A percentile compares a stretch with the other conserved stretches of the same genome.
Evolutionary conservation across 1,140 invertebrate species (phyloP).

Genomic region (Drosophila kepulauana): DNA sequence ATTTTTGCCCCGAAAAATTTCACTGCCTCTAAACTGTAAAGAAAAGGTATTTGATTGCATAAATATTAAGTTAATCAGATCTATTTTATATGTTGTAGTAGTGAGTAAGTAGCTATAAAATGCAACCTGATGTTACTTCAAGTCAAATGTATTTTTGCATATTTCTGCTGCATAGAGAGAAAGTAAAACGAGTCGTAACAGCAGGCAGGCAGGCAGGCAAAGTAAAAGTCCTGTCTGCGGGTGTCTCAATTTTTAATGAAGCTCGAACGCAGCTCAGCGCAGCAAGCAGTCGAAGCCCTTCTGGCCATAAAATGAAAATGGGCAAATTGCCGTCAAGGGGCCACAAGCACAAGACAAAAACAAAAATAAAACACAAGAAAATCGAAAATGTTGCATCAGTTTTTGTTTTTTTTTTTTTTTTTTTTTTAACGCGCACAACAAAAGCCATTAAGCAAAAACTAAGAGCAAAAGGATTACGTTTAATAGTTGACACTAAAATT

Average conservation of each 20-base stretch:
- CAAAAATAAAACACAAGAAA: conserved; percentile 2
- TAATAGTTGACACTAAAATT: conserved; percentile 10
- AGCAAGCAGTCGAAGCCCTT: conserved; percentile 11
- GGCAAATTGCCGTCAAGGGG: conserved; percentile 40
- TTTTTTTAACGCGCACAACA: conserved; percentile 23
- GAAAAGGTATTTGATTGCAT: conserved; percentile 6
- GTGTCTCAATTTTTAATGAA: conserved; percentile 52
- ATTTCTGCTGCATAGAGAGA: neutral
- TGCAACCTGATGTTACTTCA: neutral
- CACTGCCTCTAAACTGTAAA: neutral
- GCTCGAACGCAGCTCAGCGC: conserved; percentile 28
- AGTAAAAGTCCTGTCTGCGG: conserved; percentile 48
- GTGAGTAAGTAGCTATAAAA: neutral
- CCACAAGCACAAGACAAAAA: neutral
- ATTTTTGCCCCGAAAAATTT: neutral
- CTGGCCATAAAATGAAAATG: conserved; percentile 46
- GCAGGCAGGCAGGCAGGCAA: conserved; percentile 25
- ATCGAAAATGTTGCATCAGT: conserved; percentile 46
- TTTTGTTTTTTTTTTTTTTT: neutral
- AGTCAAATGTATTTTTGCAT: conserved; percentile 14
- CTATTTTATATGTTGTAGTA: neutral
- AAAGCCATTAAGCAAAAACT: conserved; percentile 41
- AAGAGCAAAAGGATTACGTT: neutral
- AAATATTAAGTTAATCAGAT: conserved; percentile 8
- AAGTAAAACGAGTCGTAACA: conserved; percentile 2